Evolutionary conservation across 1,140 invertebrate genomes (phyloP), one percentile per base, ranked within the genome.

Genomic region (Nasonia longicornis): DNA sequence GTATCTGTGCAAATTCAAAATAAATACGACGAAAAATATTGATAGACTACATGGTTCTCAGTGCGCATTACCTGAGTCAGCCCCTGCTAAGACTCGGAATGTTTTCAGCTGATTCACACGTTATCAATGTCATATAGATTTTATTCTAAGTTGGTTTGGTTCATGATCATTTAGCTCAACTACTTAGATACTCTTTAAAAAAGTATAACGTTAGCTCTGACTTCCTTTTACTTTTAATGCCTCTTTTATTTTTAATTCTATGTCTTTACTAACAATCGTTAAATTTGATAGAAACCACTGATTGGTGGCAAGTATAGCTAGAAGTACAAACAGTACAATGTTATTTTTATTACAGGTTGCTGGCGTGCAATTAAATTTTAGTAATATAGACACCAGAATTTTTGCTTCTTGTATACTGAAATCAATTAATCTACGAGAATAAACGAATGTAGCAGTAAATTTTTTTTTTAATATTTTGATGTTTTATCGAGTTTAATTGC

Each of bases 211-310:
- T 72, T 29, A 77, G 75, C 38, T 58, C 69, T 67, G 7, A 31
- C 52, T 71, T 77, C 35, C 70, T 64, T 72, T 71, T 70, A 22
- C n/a, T 66, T 64, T 82, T 82, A 82, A 82, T 82, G 75, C 80
- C 80, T 77, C 74, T 77, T 66, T 77, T 63, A 48, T 52, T 42
- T 26, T 70, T 71, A 81, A 75, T 16, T 52, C 75, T 67, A 10
- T 45, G 2, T 16, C 16, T 11, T 14, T 42, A 66, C 16, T 22
- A 79, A 35, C 12, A 64, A 64, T n/a, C 52, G 64, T 64, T 64
- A 63, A 72, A 52, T 20, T 58, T 58, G 52, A 58, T 58, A 58
- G 14, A 58, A 69, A 22, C 35, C 31, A 79, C 26, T 64, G 14
- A n/a, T 79, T 35, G 42, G 52, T 11, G 71, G 26, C 42, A 80